These are phyloP conservation scores for Rhizomys pruinosus DNA, from an alignment of 2,113 vertebrate genomes.

Conservation along the genomic window DNA sequence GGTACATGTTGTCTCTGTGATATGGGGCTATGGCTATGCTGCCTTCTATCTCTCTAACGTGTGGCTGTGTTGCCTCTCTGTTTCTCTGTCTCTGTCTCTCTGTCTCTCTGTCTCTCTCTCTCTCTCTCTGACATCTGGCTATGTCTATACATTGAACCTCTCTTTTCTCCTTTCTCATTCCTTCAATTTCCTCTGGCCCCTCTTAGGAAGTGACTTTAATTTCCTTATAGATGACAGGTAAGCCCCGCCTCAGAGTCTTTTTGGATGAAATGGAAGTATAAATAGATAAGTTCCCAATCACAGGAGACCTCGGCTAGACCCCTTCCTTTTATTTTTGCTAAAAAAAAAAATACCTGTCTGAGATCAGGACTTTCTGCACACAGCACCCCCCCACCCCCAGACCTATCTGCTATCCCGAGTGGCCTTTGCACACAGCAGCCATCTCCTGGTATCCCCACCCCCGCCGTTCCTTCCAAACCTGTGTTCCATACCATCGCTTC, in stretches of 20 bases:
- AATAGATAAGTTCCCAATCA: constrained; percentile 62
- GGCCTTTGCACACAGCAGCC: background rate
- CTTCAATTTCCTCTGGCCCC: constrained; percentile 62
- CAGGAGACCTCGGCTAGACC: constrained; percentile 52
- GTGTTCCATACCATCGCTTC: background rate
- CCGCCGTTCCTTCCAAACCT: fast-evolving
- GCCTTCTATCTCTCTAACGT: too few relatives aligned
- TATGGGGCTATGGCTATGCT: too few relatives aligned
- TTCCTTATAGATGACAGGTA: constrained; percentile 66
- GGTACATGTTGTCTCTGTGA: too few relatives aligned
- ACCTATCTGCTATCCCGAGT: fast-evolving
- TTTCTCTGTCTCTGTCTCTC: background rate
- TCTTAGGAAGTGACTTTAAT: constrained; percentile 73
- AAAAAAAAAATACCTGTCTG: background rate
- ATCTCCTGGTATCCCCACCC: background rate
- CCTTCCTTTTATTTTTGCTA: constrained; percentile 31
- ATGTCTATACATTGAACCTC: background rate
- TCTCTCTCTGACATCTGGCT: background rate
- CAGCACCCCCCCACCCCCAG: background rate
- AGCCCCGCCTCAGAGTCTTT: constrained; percentile 63
- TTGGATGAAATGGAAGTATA: constrained; percentile 62
- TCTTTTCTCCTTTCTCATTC: constrained; percentile 37
- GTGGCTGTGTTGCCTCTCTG: too few relatives aligned
- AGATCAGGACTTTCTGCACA: background rate
- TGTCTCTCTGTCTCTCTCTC: background rate